Evolutionary conservation across 2,113 vertebrate genomes (phyloP).

Genomic region (Brachyhypopomus occidentalis): DNA sequence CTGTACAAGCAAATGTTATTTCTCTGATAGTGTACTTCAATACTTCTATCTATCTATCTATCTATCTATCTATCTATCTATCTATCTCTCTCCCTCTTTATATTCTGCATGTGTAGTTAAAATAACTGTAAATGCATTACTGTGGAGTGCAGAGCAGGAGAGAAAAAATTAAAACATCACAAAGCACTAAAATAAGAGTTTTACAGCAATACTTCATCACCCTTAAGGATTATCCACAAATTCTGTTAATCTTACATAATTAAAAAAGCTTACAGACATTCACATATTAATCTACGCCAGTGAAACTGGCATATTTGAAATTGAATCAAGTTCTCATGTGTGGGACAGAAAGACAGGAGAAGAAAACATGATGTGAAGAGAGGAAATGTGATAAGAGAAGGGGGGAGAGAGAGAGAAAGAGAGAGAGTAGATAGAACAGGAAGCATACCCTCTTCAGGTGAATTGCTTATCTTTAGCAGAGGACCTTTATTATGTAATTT

Average conservation of each 20-base stretch:
- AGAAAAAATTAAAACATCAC: slow-evolving; percentile 29
- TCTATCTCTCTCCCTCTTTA: not conserved
- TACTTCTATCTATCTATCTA: not conserved
- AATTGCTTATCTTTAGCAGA: slow-evolving; percentile 71
- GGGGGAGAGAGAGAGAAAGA: slow-evolving; percentile 54
- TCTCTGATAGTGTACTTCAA: no score
- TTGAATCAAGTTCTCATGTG: no score
- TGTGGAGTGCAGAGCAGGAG: slow-evolving; percentile 41
- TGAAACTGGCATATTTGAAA: slow-evolving; percentile 60
- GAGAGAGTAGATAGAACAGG: slow-evolving; percentile 25
- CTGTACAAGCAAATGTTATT: no score
- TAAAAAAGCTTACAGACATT: slow-evolving; percentile 69
- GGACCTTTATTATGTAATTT: slow-evolving; percentile 81
- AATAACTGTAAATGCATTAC: not conserved
- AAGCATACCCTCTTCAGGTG: slow-evolving; percentile 73
- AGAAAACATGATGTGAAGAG: no score
- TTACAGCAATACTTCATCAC: slow-evolving; percentile 52
- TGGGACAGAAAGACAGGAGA: no score
- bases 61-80: not conserved
- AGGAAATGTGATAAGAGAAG: slow-evolving; percentile 56
- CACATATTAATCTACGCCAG: slow-evolving; percentile 72
- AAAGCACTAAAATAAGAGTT: slow-evolving; percentile 56
- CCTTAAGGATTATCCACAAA: slow-evolving; percentile 29
- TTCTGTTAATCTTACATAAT: slow-evolving; percentile 71
- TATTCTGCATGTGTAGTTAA: not conserved